Evolutionary conservation across 2,888 invertebrate species (phyloP).

Genomic region (Acleris laterana): DNA sequence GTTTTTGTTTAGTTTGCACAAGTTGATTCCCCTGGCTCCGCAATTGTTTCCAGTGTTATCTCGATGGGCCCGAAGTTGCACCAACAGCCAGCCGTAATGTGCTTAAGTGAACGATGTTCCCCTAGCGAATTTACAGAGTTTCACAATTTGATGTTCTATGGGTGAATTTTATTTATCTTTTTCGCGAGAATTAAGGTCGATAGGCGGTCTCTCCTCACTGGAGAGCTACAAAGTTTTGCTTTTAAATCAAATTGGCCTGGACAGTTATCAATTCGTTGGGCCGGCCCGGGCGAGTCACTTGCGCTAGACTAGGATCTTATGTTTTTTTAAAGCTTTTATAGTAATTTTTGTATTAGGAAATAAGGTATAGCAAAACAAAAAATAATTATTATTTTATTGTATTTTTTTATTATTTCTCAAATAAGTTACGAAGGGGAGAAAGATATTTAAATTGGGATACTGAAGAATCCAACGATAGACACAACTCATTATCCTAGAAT

Average conservation of each 20-base stretch:
- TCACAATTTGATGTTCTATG: slow-evolving; percentile 62
- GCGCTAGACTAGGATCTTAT: too few relatives aligned
- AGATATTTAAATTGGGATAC: too few relatives aligned
- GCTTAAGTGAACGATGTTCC: slow-evolving; percentile 82
- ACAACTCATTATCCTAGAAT: too few relatives aligned
- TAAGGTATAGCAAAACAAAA: too few relatives aligned
- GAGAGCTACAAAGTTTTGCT: slow-evolving; percentile 36
- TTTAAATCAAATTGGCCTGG: slow-evolving; percentile 34
- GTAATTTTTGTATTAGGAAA: too few relatives aligned
- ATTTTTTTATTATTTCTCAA: too few relatives aligned
- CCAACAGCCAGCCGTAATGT: slow-evolving; percentile 68
- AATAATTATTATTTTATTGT: too few relatives aligned
- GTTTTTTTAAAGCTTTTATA: too few relatives aligned
- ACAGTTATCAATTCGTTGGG: slow-evolving; percentile 19
- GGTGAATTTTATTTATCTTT: slow-evolving; percentile 54
- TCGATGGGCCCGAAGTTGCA: slow-evolving; percentile 67
- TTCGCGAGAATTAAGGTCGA: slow-evolving; percentile 29
- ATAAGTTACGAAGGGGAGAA: too few relatives aligned
- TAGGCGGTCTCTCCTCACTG: slow-evolving; percentile 14
- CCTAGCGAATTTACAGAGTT: slow-evolving; percentile 73
- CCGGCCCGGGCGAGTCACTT: neutral
- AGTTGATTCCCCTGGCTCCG: slow-evolving; percentile 68
- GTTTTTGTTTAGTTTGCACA: slow-evolving; percentile 54
- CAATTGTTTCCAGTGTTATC: slow-evolving; percentile 77
- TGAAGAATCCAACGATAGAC: too few relatives aligned